Evolutionary conservation across 2,797 vertebrate species (phyloP), one percentile per base, ranked within the genome.

Genomic region (Spea hammondii): DNA sequence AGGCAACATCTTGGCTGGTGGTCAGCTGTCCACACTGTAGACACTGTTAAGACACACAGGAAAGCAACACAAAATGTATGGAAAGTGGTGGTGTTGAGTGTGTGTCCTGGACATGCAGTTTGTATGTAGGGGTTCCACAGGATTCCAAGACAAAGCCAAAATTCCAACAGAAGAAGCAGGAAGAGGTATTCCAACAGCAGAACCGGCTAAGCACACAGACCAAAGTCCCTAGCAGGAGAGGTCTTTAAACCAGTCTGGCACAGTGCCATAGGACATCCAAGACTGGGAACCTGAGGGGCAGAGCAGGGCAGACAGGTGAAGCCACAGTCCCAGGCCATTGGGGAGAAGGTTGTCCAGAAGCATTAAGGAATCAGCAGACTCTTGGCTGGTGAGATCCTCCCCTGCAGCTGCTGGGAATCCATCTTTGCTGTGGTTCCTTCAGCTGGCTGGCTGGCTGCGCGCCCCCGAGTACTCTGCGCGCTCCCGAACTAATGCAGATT

Each of bases 1-100:
- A 45, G 96, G 94, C 78, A 98, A 92, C 94, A 97, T 95, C 89
- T 92, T 90, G 83, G 7, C 92, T 87, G 84, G 72, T 44, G 71
- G n/a, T 67, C 73, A 75, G 78, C 49, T 74, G 55, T 66, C 54
- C 65, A 60, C 46, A 11, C 13, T 8, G 14, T 17, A 17, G 17
- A 17, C 17, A 17, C 17, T 17, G 17, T 17, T 17, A 11, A 77
- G 54, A n/a, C 50, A 50, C 51, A 53, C 51, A 11, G 7, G 9
- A 57, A 13, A 9, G n/a, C 59, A 7, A 4, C 59, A 12, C 7
- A 32, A 62, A 51, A 66, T 57, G 48, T 77, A 47, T 57, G 48
- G 10, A 32, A 49, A 69, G 66, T 69, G 65, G 7, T n/a, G 59
- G 32, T 49, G 62, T 13, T 60, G 45, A 53, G 5, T 71, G 70